phyloP scores from a whole-genome alignment of 2,113 vertebrate species.

The Corythornis vintsioides region DNA sequence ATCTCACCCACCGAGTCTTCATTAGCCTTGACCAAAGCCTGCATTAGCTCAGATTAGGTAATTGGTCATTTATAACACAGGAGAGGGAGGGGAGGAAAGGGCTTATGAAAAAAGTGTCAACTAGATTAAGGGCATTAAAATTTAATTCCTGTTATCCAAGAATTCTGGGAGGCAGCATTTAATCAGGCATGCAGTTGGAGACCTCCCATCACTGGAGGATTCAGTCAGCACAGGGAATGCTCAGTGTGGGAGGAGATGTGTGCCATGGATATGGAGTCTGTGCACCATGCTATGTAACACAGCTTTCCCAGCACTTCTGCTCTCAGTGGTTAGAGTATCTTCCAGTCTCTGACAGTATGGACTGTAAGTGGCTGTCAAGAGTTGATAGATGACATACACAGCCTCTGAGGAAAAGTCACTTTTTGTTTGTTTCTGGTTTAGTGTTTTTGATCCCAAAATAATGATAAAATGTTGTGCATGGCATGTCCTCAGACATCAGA shows the following conservation, averaged over 20 bases:
- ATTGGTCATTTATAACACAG: conserved; percentile 68
- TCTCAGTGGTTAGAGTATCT: not conserved
- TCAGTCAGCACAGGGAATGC: not conserved
- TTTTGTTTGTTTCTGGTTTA: not conserved
- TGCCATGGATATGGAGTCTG: not conserved
- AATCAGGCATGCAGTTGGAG: not conserved
- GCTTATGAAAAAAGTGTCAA: conserved; percentile 50
- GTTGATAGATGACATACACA: not conserved
- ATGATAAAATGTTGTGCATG: not conserved
- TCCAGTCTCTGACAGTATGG: not conserved
- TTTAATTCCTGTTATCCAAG: conserved; percentile 49
- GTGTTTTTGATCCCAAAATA: not conserved
- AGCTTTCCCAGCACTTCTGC: not conserved
- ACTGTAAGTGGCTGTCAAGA: not conserved
- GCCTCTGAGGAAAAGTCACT: not conserved
- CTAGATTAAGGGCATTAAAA: conserved; percentile 45
- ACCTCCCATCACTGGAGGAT: not conserved
- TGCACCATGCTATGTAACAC: not conserved
- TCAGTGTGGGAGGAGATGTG: not conserved
- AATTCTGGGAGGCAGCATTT: conserved; percentile 27
- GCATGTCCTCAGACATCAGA: not conserved
- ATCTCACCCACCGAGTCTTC: conserved; percentile 65
- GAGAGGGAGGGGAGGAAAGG: not conserved
- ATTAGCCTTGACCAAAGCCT: conserved; percentile 62
- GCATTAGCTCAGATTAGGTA: conserved; percentile 69